Conservation (phyloP, 2,797 vertebrate genomes). For the Leptoclinus maculatus region DNA sequence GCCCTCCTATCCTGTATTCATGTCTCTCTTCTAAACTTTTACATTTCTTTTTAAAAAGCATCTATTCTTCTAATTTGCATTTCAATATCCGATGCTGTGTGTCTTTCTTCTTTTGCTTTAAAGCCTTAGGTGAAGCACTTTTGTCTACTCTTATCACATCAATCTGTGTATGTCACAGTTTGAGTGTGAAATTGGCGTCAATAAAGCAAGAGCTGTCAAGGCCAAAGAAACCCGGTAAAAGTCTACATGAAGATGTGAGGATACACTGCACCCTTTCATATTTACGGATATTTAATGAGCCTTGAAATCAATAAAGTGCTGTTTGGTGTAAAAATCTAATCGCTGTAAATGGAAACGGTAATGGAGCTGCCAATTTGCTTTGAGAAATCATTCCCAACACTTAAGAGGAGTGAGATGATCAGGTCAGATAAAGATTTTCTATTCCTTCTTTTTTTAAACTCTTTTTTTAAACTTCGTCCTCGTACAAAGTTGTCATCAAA, state of each 20-base stretch:
- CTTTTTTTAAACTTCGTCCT: not conserved
- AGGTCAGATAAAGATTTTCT: not conserved
- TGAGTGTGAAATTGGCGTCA: slow-evolving; percentile 15
- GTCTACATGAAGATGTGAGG: slow-evolving; percentile 11
- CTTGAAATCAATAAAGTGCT: slow-evolving; percentile 58
- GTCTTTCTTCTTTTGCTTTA: not conserved
- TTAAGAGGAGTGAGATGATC: slow-evolving; percentile 8
- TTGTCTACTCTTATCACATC: not conserved
- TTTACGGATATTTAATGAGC: slow-evolving; percentile 47
- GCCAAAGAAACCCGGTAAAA: slow-evolving; percentile 2
- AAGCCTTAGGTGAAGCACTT: no score
- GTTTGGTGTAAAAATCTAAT: slow-evolving; percentile 50
- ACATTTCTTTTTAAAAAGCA: not conserved
- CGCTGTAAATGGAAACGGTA: slow-evolving; percentile 41
- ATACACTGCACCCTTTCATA: slow-evolving; percentile 15
- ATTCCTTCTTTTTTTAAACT: not conserved
- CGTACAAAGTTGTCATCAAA: not conserved
- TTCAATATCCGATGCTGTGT: not conserved
- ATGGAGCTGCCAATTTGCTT: slow-evolving; percentile 35
- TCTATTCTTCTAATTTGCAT: not conserved
- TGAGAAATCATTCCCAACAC: slow-evolving; percentile 36
- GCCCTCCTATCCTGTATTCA: not conserved
- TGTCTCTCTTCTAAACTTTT: not conserved
- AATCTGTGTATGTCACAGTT: not conserved
- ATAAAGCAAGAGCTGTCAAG: slow-evolving; percentile 12